Evolutionary conservation across 2,888 invertebrate species (phyloP), one percentile per base, ranked within the genome.

Genomic region (Athetis lepigone): DNA sequence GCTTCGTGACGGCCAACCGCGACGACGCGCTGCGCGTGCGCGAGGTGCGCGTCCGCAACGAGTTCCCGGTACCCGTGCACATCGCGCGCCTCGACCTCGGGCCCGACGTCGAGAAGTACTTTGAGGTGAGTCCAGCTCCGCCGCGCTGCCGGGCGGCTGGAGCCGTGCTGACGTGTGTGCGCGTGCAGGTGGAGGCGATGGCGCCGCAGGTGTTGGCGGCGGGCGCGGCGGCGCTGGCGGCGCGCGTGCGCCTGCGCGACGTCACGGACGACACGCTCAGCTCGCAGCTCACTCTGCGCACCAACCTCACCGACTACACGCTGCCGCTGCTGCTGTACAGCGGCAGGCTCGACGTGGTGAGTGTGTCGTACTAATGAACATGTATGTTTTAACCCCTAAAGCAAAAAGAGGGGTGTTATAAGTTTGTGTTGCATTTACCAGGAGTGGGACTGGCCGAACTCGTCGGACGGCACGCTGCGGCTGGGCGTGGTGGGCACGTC

Each of bases 401-500:
- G n/a, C n/a, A n/a, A n/a, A n/a, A n/a, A n/a, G n/a, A n/a, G n/a
- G 33, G 33, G 6, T 25, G 25, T 25, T 25, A 25, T 4, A 25
- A 25, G 6, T 25, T 25, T 25, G 25, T 25, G 6, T 4, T 25
- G 25, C 25, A 25, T 25, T 25, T 6, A 25, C 11, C 9, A 91
- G 91, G 91, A 91, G 78, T 94, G 90, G 92, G 89, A 90, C 65
- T 92, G 92, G 93, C 84, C 87, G 29, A 70, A 77, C 74, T 82
- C 82, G 0, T 37, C 61, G 52, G 84, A 82, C 77, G 87, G 86
- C 65, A 49, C 72, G 77, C 81, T 97, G 85, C 96, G 96, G 84
- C 95, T 97, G 85, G 97, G 97, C 72, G 94, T 96, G 61, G 94
- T 97, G 69, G 96, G 96, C 77, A 95, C 96, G 83, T 96, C 96